These are phyloP conservation scores for Diceros bicornis DNA, from an alignment of 2,797 vertebrate genomes.

Conservation along the genomic window DNA sequence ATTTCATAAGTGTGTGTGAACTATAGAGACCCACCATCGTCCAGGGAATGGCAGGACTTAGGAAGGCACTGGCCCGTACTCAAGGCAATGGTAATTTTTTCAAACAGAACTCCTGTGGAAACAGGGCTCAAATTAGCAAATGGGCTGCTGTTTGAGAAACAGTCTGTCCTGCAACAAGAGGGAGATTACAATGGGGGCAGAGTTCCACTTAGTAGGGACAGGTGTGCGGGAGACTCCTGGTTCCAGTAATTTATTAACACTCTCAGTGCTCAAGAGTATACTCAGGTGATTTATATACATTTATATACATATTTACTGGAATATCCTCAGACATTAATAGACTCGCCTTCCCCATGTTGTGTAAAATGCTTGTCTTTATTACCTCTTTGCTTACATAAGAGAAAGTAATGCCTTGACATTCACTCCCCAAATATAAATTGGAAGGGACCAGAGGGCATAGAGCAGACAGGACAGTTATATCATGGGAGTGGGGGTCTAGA, in stretches of 20 bases:
- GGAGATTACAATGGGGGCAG: rapidly evolving
- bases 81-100: background rate
- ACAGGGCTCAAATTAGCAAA: background rate
- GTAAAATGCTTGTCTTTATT: background rate
- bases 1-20: background rate
- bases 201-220: background rate
- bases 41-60: background rate
- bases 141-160: conserved; percentile 7
- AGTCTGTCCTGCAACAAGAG: background rate
- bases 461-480: background rate
- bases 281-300: background rate
- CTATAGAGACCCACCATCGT: background rate
- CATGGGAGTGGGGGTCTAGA: background rate
- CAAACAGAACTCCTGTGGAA: background rate
- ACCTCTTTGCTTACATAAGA: background rate
- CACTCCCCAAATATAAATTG: background rate
- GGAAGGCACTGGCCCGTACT: background rate
- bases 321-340: background rate
- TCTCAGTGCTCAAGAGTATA: background rate
- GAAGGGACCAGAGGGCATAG: background rate
- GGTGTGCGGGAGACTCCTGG: background rate
- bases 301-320: background rate
- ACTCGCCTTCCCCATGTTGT: background rate
- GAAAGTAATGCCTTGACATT: background rate
- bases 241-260: background rate